Conservation (phyloP, 1,140 invertebrate species). For the Drosophila bocki region DNA sequence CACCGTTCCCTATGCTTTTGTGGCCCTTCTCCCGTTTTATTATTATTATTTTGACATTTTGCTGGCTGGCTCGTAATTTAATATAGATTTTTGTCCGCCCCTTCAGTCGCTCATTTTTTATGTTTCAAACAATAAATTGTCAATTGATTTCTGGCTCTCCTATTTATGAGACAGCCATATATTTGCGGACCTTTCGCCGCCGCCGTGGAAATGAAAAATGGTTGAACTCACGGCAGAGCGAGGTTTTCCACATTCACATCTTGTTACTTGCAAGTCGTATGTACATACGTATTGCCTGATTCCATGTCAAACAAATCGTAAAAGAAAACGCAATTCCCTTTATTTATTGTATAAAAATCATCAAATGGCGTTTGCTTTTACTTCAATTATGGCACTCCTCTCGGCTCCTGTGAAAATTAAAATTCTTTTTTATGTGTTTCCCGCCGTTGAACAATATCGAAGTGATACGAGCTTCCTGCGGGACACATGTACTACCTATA, state of each 20-base stretch:
- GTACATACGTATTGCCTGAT: not conserved
- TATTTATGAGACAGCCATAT: slow-evolving; percentile 71
- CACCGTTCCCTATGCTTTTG: not conserved
- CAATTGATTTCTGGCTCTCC: slow-evolving; percentile 78
- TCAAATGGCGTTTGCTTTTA: slow-evolving; percentile 69
- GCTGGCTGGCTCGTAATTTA: slow-evolving; percentile 72
- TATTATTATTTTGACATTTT: slow-evolving; percentile 79
- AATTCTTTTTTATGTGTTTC: slow-evolving; percentile 51
- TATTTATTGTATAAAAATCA: slow-evolving; percentile 53
- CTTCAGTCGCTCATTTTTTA: slow-evolving; percentile 58
- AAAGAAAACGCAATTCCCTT: slow-evolving; percentile 56
- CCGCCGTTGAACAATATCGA: slow-evolving; percentile 33
- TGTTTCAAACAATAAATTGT: slow-evolving; percentile 76
- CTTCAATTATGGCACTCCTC: slow-evolving; percentile 65
- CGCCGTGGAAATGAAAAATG: slow-evolving; percentile 57
- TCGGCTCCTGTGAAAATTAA: slow-evolving; percentile 56
- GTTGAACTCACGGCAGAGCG: slow-evolving; percentile 12
- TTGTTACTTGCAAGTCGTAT: slow-evolving; percentile 10
- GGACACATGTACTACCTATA: slow-evolving; percentile 53
- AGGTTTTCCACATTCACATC: slow-evolving; percentile 15
- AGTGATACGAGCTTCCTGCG: slow-evolving; percentile 41
- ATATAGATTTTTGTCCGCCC: slow-evolving; percentile 67
- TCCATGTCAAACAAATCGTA: slow-evolving; percentile 77
- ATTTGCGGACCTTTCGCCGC: slow-evolving; percentile 45
- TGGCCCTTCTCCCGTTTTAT: slow-evolving; percentile 45